A percentile compares a stretch with the other conserved stretches of the same genome.
Conservation (phyloP, 2,888 invertebrate species). For the Plebejus argus region DNA sequence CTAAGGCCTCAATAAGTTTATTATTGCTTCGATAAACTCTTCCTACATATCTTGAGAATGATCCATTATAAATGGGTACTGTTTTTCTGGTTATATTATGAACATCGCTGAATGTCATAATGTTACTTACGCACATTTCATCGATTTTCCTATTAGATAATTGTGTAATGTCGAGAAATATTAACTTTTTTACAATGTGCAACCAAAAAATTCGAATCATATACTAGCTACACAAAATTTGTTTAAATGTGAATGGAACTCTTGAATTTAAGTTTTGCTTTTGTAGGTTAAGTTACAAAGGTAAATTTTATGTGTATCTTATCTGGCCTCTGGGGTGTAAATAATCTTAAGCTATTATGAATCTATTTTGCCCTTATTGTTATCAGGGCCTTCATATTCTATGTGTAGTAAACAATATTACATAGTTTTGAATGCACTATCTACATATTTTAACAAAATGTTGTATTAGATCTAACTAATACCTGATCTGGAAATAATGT, state of each 20-base stretch:
- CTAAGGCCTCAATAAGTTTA: neutral
- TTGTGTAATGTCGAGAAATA: neutral
- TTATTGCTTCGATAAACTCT: neutral
- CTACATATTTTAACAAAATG: no score
- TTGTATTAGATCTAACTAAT: neutral
- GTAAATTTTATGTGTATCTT: neutral
- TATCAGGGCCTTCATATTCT: neutral
- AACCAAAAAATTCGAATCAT: neutral
- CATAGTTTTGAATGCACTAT: neutral
- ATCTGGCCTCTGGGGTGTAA: neutral
- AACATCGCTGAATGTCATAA: slow-evolving; percentile 37
- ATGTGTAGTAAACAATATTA: neutral
- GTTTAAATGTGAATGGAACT: neutral
- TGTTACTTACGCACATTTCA: slow-evolving; percentile 50
- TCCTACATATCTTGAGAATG: neutral
- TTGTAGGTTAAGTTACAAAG: slow-evolving; percentile 6
- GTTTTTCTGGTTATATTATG: neutral
- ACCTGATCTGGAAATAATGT: no score
- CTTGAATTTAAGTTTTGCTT: neutral
- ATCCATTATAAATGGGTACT: neutral
- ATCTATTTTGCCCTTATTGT: neutral
- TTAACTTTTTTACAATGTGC: neutral
- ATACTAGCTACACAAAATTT: neutral
- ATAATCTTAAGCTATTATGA: neutral
- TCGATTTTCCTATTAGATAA: slow-evolving; percentile 43